Percentiles rank a stretch among this genome's conserved stretches.
phyloP scores from a whole-genome alignment of 2,888 invertebrate species.

The Lacanobia oleracea region DNA sequence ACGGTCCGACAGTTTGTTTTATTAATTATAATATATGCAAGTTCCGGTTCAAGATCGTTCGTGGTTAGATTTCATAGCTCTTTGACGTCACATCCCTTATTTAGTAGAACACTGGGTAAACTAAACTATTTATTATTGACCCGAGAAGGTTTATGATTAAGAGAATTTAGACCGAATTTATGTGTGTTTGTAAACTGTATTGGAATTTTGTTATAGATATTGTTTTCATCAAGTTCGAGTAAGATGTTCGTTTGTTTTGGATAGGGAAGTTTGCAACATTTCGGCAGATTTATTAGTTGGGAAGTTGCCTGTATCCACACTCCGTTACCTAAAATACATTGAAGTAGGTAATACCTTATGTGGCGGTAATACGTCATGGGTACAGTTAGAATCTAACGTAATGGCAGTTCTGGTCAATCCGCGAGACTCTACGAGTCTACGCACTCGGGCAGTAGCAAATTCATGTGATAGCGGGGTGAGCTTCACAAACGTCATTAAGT shows the following conservation, averaged over 20 bases:
- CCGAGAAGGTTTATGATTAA: constrained; percentile 40
- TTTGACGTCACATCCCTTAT: constrained; percentile 61
- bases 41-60: constrained; percentile 60
- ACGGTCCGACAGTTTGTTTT: constrained; percentile 37
- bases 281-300: constrained; percentile 25
- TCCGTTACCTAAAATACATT: background rate
- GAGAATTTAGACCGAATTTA: constrained; percentile 32
- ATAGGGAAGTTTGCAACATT: constrained; percentile 20
- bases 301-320: constrained; percentile 14
- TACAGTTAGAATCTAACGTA: too few relatives aligned
- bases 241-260: constrained; percentile 34
- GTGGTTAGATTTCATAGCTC: constrained; percentile 61
- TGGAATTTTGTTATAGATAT: constrained; percentile 20
- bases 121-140: constrained; percentile 51
- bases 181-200: constrained; percentile 41
- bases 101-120: constrained; percentile 41
- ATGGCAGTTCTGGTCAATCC: too few relatives aligned
- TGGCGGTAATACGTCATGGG: background rate
- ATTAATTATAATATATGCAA: constrained; percentile 53
- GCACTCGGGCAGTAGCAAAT: too few relatives aligned
- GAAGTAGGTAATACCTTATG: background rate
- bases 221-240: constrained; percentile 30
- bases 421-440: too few relatives aligned
- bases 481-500: too few relatives aligned
- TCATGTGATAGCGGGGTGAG: too few relatives aligned